Evolutionary conservation across 2,888 invertebrate genomes (phyloP).

Genomic region (Ochlodes sylvanus): DNA sequence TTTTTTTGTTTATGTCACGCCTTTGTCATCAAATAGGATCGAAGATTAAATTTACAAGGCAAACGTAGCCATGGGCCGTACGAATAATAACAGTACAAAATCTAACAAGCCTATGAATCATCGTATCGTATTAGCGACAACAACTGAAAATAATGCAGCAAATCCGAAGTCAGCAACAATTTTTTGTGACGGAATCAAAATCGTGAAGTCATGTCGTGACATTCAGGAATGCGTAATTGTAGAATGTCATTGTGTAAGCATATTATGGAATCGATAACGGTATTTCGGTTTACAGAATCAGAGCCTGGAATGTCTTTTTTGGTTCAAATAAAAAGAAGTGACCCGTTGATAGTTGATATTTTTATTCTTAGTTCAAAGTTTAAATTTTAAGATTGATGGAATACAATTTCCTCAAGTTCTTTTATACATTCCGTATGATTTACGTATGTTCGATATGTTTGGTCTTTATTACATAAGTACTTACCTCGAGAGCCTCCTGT

Average conservation of each 20-base stretch:
- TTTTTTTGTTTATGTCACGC: no score
- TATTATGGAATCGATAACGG: conserved; percentile 23
- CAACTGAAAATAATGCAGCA: conserved; percentile 13
- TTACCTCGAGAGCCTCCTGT: conserved; percentile 96
- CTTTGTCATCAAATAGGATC: background rate
- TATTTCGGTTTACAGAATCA: conserved; percentile 2
- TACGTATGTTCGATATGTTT: no score
- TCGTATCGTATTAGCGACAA: conserved; percentile 21
- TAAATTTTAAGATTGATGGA: background rate
- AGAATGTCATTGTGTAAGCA: conserved; percentile 28
- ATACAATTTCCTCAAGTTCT: no score
- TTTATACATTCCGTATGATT: no score
- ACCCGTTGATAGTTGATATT: background rate
- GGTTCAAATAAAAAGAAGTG: background rate
- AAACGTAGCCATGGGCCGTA: background rate
- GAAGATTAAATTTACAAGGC: background rate
- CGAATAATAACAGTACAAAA: conserved; percentile 6
- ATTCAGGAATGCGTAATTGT: conserved; percentile 28
- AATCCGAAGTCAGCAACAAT: conserved; percentile 16
- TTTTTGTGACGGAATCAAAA: conserved; percentile 12
- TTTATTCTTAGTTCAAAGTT: conserved; percentile 2
- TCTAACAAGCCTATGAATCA: conserved; percentile 18
- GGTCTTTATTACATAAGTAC: conserved; percentile 47
- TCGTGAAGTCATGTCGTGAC: conserved; percentile 24
- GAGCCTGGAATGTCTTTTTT: background rate